A percentile compares a stretch with the other conserved stretches of the same genome.
phyloP scores from a whole-genome alignment of 1,140 invertebrate genomes.

The Cheumatopsyche charites region DNA sequence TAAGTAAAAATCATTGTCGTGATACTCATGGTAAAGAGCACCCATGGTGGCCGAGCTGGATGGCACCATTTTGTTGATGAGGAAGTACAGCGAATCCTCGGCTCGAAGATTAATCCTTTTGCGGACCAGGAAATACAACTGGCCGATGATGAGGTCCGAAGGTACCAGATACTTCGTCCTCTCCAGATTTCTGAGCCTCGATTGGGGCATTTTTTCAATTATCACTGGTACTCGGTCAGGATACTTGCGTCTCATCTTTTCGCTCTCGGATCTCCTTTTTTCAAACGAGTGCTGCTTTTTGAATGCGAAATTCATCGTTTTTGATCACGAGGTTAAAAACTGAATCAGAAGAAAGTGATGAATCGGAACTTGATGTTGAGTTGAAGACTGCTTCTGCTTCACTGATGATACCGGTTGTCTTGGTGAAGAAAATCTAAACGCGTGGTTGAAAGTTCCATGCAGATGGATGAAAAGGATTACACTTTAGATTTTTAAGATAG shows the following conservation, averaged over 20 bases:
- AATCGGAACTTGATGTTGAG: too few relatives aligned
- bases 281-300: conserved; percentile 99
- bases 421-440: too few relatives aligned
- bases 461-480: too few relatives aligned
- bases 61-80: conserved; percentile 99
- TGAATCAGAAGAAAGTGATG: too few relatives aligned
- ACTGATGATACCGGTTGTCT: too few relatives aligned
- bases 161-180: conserved; percentile 99
- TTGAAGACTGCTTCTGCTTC: too few relatives aligned
- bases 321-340: too few relatives aligned
- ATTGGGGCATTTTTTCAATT: conserved; percentile 98
- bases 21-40: conserved; percentile 97
- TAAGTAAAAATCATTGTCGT: conserved; percentile 98
- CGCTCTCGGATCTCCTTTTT: conserved; percentile 96
- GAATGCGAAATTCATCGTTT: conserved; percentile 98
- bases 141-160: conserved; percentile 97
- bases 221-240: conserved; percentile 98
- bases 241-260: conserved; percentile 99
- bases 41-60: conserved; percentile 99
- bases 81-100: conserved; percentile 99
- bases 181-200: conserved; percentile 96
- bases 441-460: too few relatives aligned
- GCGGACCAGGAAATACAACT: conserved; percentile 99
- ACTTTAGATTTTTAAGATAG: too few relatives aligned
- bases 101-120: conserved; percentile 95